Percentiles rank a stretch among this genome's conserved stretches.
Conservation (phyloP, 2,113 vertebrate genomes). For the Orthonyx spaldingii region DNA sequence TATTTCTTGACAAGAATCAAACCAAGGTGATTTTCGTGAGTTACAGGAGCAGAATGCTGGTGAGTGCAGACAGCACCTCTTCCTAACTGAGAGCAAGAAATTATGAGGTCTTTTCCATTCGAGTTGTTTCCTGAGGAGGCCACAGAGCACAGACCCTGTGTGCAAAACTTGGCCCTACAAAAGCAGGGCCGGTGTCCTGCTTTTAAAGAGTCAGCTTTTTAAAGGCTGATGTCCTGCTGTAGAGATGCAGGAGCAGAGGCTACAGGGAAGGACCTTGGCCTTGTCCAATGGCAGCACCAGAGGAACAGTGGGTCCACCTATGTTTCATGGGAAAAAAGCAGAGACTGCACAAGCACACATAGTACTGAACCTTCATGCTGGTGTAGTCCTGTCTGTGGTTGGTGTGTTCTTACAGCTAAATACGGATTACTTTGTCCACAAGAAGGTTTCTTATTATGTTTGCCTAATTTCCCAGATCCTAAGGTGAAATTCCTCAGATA, state of each 20-base stretch:
- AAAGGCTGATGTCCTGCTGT: too few relatives aligned
- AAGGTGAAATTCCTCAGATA: not conserved
- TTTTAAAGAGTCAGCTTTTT: not conserved
- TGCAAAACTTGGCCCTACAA: not conserved
- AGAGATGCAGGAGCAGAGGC: not conserved
- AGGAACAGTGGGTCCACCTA: accelerated
- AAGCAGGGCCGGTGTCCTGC: not conserved
- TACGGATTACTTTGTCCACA: not conserved
- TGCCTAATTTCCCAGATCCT: not conserved
- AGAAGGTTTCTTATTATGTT: not conserved
- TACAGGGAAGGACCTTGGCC: not conserved
- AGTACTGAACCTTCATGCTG: not conserved
- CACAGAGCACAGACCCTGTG: not conserved
- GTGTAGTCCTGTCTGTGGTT: not conserved
- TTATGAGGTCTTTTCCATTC: not conserved
- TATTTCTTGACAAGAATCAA: not conserved
- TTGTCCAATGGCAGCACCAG: not conserved
- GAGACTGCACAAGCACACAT: not conserved
- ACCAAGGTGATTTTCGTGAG: not conserved
- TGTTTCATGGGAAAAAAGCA: not conserved
- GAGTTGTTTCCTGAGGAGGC: not conserved
- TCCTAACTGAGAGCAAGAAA: not conserved
- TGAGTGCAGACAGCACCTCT: not conserved
- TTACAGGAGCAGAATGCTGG: not conserved
- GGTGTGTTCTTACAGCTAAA: not conserved